A percentile compares a stretch with the other conserved stretches of the same genome.
phyloP scores from a whole-genome alignment of 92 coral and sea anemone species.

The Palythoa caribaeorum region DNA sequence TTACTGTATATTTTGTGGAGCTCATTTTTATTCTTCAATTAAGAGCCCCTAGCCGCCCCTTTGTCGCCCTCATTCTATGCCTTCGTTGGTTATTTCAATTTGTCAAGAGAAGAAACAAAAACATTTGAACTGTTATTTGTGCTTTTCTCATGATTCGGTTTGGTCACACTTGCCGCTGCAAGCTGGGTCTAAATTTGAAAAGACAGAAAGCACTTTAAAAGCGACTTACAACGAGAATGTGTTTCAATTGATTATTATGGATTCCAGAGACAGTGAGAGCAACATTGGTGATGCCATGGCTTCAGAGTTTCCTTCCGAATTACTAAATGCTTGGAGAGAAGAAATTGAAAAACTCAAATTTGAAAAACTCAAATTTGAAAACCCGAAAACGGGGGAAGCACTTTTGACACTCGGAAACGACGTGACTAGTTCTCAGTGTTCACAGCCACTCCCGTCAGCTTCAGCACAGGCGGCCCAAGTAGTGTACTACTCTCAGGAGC shows the following conservation, averaged over 20 bases:
- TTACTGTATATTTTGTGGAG: too few species aligned
- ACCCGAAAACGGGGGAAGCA: background rate
- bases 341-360: background rate
- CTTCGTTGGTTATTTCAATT: too few species aligned
- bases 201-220: background rate
- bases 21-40: too few species aligned
- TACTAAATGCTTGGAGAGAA: background rate
- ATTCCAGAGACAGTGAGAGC: background rate
- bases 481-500: constrained; percentile 22
- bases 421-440: constrained; percentile 23
- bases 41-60: too few species aligned
- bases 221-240: background rate
- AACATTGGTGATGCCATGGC: background rate
- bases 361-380: too few species aligned
- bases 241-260: background rate
- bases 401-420: constrained; percentile 16
- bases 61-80: too few species aligned
- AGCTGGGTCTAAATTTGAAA: background rate
- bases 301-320: background rate
- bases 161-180: background rate
- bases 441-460: constrained; percentile 25
- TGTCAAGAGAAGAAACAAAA: too few species aligned
- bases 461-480: constrained; percentile 26
- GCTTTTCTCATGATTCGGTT: too few species aligned
- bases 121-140: too few species aligned